Conservation (phyloP, 2,888 invertebrate species). For the Hedychridium roseum region DNA sequence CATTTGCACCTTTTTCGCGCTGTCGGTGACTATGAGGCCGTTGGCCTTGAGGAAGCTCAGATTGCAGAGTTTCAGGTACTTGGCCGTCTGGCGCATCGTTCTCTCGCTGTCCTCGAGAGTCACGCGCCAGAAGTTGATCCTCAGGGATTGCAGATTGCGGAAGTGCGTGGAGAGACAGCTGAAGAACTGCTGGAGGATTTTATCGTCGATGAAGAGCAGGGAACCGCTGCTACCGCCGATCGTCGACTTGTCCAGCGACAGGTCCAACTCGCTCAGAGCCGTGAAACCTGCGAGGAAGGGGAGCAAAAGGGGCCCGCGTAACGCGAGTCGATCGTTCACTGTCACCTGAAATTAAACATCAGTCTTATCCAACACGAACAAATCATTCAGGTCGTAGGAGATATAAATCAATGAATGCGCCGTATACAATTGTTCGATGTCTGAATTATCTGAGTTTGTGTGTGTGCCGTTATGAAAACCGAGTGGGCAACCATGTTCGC, state of each 20-base stretch:
- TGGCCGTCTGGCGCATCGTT: conserved; percentile 57
- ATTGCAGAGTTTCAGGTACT: conserved; percentile 56
- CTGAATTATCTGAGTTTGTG: too few relatives aligned
- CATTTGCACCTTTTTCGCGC: conserved; percentile 55
- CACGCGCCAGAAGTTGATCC: conserved; percentile 61
- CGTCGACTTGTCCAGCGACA: conserved; percentile 65
- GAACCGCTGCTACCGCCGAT: conserved; percentile 59
- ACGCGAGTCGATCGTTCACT: conserved; percentile 63
- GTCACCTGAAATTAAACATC: conserved; percentile 59
- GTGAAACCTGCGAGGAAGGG: conserved; percentile 66
- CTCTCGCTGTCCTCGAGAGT: conserved; percentile 57
- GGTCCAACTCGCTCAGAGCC: conserved; percentile 65
- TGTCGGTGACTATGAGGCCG: conserved; percentile 58
- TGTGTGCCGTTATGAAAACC: too few relatives aligned
- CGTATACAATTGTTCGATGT: too few relatives aligned
- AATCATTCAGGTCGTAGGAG: too few relatives aligned
- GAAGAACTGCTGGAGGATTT: conserved; percentile 64
- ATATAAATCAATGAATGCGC: too few relatives aligned
- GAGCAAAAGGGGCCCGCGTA: conserved; percentile 65
- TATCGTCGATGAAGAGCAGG: conserved; percentile 63
- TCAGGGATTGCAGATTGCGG: conserved; percentile 59
- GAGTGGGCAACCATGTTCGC: too few relatives aligned
- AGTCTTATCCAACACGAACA: too few relatives aligned
- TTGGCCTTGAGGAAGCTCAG: conserved; percentile 59
- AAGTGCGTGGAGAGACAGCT: conserved; percentile 62